A percentile compares a stretch with the other conserved stretches of the same genome.
Conservation (phyloP, 2,113 vertebrate genomes). For the Neolamprologus brichardi region DNA sequence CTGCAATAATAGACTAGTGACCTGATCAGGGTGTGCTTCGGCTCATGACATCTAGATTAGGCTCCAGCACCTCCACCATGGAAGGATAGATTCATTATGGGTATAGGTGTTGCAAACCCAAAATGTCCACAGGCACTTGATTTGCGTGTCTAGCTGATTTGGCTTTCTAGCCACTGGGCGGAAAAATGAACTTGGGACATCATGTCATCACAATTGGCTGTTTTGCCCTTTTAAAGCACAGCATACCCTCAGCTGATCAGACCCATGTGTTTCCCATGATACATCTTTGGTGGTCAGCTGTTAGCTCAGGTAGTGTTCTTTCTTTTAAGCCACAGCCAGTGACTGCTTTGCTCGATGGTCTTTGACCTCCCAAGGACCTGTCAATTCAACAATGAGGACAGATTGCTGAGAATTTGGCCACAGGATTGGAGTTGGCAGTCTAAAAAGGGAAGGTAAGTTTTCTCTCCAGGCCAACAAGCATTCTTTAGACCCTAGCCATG, state of each 20-base stretch:
- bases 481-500: background rate
- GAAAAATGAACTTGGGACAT: background rate
- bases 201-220: background rate
- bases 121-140: rapidly evolving
- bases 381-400: background rate
- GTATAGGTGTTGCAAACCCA: background rate
- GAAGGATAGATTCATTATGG: background rate
- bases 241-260: background rate
- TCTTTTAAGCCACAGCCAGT: background rate
- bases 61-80: background rate
- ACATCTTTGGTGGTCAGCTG: background rate
- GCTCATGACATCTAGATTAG: background rate
- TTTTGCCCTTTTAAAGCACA: background rate
- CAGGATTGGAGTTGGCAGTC: background rate
- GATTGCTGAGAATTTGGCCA: background rate
- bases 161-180: background rate
- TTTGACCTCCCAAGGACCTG: background rate
- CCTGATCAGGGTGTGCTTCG: background rate
- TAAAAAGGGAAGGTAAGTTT: rapidly evolving
- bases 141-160: background rate
- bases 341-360: background rate
- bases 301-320: background rate
- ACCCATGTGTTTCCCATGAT: rapidly evolving
- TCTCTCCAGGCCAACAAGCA: background rate
- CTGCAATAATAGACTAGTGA: background rate